Base-by-base conservation (phyloP, 37 sponge, comb jelly and placozoan species). In the Diacarnus erythraeanus region DNA sequence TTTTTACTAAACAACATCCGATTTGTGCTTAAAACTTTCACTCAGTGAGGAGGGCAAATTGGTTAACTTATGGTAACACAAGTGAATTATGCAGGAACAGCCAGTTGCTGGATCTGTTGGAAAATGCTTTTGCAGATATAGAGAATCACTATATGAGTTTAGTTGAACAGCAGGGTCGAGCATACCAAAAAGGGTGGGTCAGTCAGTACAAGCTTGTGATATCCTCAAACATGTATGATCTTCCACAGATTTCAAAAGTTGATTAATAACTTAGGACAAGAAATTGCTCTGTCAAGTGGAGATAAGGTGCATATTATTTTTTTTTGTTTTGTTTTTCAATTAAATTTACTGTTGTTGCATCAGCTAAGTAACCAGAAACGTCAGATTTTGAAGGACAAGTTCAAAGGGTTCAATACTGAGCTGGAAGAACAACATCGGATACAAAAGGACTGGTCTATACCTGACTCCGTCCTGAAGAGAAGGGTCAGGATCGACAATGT, bases 361-460 rank as follows among this genome's bases (percentile, higher is more conserved):
- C 61, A 91, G 90, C 44, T 87, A 22, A 87, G 82, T 57, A 89
- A 86, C 38, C 60, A 73, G 59, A 83, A 80, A 35, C 72, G 82
- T 25, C 90, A 94, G 69, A 34, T 60, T 23, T 60, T 97, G 41
- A 97, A 97, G 75, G 97, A 97, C 59, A 85, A 81, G 77, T 97
- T 92, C 80, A 97, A 94, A 90, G 97, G 93, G 10, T 94, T 97
- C 72, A 97, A 97, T 38, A 77, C 81, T 0, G 97, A 94, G 66
- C 59, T 97, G 18, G 97, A 94, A 64, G 95, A 97, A 63, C 66
- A 94, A 27, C 59, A 51, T 51, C 69, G 82, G 6, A 80, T 92
- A 8, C 97, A 97, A 83, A 42, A 75, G 43, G 83, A 84, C 51
- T 97, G 88, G 76, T 82, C 96, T 38, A 83, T 97, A 21, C 97